Evolutionary conservation across 2,797 vertebrate genomes (phyloP).

Genomic region (Xenops minutus): DNA sequence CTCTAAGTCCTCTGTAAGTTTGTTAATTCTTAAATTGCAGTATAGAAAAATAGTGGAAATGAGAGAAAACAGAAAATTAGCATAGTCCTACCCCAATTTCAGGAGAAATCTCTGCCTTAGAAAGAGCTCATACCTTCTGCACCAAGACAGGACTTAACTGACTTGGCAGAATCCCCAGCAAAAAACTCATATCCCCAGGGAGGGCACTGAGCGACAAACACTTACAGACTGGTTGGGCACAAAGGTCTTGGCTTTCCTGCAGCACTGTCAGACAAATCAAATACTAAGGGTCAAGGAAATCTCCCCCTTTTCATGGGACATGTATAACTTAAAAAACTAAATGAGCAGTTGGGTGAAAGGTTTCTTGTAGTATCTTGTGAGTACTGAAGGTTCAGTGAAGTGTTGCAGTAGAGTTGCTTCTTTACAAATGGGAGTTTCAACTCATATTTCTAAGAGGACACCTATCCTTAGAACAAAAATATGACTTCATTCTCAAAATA

Average conservation of each 20-base stretch:
- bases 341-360: background rate
- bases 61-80: background rate
- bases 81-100: background rate
- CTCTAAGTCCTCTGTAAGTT: background rate
- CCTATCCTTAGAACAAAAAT: background rate
- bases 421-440: background rate
- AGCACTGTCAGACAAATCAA: background rate
- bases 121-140: background rate
- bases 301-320: background rate
- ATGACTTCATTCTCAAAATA: background rate
- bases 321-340: background rate
- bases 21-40: background rate
- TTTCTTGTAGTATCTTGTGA: background rate
- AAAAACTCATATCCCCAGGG: background rate
- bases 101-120: background rate
- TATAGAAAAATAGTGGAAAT: background rate
- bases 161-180: background rate
- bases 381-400: background rate
- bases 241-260: background rate
- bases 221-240: background rate
- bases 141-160: background rate
- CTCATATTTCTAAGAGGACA: background rate
- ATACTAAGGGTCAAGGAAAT: background rate
- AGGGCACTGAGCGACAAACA: background rate
- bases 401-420: background rate